phyloP scores from a whole-genome alignment of 2,797 vertebrate genomes.

The Bothrops alternatus region DNA sequence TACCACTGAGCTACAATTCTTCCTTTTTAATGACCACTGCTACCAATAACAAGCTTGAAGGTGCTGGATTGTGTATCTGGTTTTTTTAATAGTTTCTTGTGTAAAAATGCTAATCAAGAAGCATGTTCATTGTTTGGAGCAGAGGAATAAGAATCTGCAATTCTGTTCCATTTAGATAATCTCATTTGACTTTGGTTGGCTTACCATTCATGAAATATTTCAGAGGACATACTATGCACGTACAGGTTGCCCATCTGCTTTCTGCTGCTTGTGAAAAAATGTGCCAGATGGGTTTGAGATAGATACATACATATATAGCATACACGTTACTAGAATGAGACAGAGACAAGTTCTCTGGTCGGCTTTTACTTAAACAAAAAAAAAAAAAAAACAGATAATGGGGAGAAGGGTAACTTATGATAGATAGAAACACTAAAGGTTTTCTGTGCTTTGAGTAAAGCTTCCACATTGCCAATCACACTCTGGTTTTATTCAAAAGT shows the following conservation, averaged over 20 bases:
- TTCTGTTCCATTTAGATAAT: slow-evolving; percentile 25
- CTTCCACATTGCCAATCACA: slow-evolving; percentile 8
- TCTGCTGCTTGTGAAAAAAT: neutral
- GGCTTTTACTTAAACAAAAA: slow-evolving; percentile 4
- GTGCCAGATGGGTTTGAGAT: neutral
- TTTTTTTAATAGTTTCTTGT: neutral
- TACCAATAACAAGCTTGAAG: neutral
- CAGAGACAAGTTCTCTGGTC: neutral
- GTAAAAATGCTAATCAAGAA: neutral
- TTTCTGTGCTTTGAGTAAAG: neutral
- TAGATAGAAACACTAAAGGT: slow-evolving; percentile 27
- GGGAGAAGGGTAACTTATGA: neutral
- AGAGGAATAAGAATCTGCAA: neutral
- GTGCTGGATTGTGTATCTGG: neutral
- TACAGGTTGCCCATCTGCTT: neutral
- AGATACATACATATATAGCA: neutral
- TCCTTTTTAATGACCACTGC: neutral
- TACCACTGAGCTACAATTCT: neutral
- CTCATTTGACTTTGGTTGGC: neutral
- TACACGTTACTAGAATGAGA: neutral
- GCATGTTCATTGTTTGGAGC: neutral
- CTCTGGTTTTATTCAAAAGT: neutral
- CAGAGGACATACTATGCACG: neutral
- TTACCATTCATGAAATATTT: slow-evolving; percentile 1
- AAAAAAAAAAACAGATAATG: neutral